Evolutionary conservation across 2,888 invertebrate genomes (phyloP).

Genomic region (Aphodius granarius): DNA sequence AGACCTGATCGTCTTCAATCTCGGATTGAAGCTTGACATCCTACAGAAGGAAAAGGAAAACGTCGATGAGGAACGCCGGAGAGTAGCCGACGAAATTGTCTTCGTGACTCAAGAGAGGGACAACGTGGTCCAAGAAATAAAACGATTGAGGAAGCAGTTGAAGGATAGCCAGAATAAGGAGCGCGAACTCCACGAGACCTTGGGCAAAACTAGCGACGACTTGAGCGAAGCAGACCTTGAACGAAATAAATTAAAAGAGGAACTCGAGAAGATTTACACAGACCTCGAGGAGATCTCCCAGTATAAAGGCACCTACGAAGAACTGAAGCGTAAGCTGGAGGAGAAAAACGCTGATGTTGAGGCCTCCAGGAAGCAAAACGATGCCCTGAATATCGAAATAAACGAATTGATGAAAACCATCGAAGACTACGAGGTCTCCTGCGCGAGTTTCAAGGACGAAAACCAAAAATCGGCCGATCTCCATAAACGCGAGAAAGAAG

Average conservation of each 20-base stretch:
- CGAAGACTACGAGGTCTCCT: background rate
- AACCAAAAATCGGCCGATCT: background rate
- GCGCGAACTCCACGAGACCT: background rate
- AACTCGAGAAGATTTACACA: background rate
- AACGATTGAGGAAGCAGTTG: background rate
- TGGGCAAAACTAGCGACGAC: background rate
- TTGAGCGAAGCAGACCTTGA: slow-evolving; percentile 7
- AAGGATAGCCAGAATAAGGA: background rate
- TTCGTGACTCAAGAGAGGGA: background rate
- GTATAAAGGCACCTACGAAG: background rate
- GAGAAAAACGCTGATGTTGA: slow-evolving; percentile 6
- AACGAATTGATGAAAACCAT: background rate
- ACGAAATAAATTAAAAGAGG: background rate
- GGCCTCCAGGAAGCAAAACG: background rate
- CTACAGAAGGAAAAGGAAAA: background rate
- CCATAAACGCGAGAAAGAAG: background rate
- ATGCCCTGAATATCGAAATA: background rate
- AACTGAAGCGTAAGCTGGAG: slow-evolving; percentile 3
- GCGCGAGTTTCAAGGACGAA: background rate
- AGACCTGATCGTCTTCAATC: slow-evolving; percentile 1
- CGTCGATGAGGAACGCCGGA: background rate
- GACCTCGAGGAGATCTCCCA: background rate
- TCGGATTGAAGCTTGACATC: slow-evolving; percentile 4
- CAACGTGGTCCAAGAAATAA: background rate
- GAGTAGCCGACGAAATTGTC: background rate